phyloP scores from a whole-genome alignment of 2,888 invertebrate genomes.

The Caenorhabditis parvicauda region DNA sequence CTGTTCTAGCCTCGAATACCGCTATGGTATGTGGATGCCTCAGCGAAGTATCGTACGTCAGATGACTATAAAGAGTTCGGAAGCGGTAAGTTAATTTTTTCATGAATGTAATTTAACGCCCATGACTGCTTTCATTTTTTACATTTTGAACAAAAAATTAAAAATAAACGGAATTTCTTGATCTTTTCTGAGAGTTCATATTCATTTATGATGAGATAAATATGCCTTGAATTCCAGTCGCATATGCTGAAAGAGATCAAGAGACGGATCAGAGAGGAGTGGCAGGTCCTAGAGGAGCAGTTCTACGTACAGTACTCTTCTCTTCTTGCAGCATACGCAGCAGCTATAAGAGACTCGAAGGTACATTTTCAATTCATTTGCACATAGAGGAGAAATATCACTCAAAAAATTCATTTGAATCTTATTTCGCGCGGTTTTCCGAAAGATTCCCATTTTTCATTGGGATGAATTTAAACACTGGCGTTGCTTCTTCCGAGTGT shows the following conservation, averaged over 20 bases:
- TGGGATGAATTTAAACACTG: background rate
- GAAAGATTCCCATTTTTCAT: no score
- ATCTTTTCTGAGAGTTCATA: no score
- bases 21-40: slow-evolving; percentile 42
- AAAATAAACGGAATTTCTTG: no score
- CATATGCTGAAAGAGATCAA: slow-evolving; percentile 28
- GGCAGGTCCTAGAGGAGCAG: slow-evolving; percentile 26
- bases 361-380: slow-evolving; percentile 2
- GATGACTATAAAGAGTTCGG: slow-evolving; percentile 24
- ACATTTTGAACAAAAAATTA: no score
- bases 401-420: background rate
- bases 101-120: background rate
- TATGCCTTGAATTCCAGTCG: no score
- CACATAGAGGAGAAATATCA: background rate
- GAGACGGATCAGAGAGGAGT: slow-evolving; percentile 12
- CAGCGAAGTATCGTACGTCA: slow-evolving; percentile 42
- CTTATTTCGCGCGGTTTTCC: background rate
- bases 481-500: background rate
- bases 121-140: background rate
- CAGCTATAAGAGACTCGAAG: slow-evolving; percentile 38
- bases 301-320: slow-evolving; percentile 40
- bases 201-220: no score
- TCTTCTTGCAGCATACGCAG: slow-evolving; percentile 40
- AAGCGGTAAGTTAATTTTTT: slow-evolving; percentile 2
- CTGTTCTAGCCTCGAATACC: slow-evolving; percentile 29